A percentile compares a stretch with the other conserved stretches of the same genome.
Conservation (phyloP, 2,113 vertebrate genomes). For the Phyllostomus discolor region DNA sequence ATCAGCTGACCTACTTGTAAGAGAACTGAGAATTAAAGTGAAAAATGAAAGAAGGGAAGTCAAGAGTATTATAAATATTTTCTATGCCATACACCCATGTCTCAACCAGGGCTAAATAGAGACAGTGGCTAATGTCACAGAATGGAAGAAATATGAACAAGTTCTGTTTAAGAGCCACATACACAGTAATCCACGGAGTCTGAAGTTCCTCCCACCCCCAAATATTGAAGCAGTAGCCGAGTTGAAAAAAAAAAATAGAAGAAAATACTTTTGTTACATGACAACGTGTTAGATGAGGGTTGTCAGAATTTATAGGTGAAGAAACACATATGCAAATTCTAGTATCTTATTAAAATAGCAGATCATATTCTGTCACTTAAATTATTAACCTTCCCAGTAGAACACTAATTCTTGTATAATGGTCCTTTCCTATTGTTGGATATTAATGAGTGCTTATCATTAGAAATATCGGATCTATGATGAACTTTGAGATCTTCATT, state of each 20-base stretch:
- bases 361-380: slow-evolving; percentile 34
- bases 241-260: background rate
- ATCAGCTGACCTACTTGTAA: background rate
- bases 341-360: slow-evolving; percentile 44
- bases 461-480: slow-evolving; percentile 30
- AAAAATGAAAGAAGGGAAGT: background rate
- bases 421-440: background rate
- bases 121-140: background rate
- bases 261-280: background rate
- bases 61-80: background rate
- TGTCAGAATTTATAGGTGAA: slow-evolving; percentile 29
- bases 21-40: background rate
- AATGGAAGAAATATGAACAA: background rate
- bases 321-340: slow-evolving; percentile 27
- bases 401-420: slow-evolving; percentile 4
- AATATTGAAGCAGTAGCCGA: background rate
- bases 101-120: background rate
- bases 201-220: too few relatives aligned
- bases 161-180: background rate
- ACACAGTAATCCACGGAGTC: background rate
- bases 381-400: slow-evolving; percentile 44
- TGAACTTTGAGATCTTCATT: slow-evolving; percentile 50
- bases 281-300: background rate
- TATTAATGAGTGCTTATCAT: slow-evolving; percentile 25
- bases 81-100: background rate